Evolutionary conservation across 2,888 invertebrate species (phyloP).

Genomic region (Callinectes sapidus): DNA sequence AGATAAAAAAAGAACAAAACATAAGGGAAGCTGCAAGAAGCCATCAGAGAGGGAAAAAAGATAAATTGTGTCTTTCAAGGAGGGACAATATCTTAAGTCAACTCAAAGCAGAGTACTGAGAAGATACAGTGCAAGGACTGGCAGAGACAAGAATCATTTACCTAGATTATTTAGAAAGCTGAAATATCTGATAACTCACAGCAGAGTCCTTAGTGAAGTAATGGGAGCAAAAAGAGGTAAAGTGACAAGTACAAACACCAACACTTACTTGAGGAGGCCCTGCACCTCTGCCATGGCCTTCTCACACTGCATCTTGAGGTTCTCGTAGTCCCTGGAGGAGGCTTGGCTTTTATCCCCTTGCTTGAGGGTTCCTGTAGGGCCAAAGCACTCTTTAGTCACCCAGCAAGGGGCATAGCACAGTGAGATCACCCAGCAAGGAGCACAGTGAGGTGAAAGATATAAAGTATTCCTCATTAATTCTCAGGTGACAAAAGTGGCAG

Average conservation of each 20-base stretch:
- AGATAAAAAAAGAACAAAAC: not conserved
- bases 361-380: conserved; percentile 72
- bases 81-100: no score
- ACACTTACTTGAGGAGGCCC: conserved; percentile 80
- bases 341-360: conserved; percentile 74
- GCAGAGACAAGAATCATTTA: no score
- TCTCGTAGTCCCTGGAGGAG: conserved; percentile 82
- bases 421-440: not conserved
- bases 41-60: not conserved
- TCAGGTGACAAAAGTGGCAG: no score
- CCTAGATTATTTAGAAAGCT: no score
- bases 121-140: no score
- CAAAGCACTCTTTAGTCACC: not conserved
- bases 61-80: no score
- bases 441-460: no score
- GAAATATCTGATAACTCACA: no score
- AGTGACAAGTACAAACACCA: not conserved
- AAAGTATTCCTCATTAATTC: no score
- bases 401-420: not conserved
- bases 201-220: no score
- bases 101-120: no score
- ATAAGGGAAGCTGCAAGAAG: no score
- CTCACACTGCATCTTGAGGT: conserved; percentile 90
- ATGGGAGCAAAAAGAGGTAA: not conserved
- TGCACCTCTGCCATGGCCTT: conserved; percentile 89